Conservation (phyloP, 2,113 vertebrate species). For the Dicrurus megarhynchus region DNA sequence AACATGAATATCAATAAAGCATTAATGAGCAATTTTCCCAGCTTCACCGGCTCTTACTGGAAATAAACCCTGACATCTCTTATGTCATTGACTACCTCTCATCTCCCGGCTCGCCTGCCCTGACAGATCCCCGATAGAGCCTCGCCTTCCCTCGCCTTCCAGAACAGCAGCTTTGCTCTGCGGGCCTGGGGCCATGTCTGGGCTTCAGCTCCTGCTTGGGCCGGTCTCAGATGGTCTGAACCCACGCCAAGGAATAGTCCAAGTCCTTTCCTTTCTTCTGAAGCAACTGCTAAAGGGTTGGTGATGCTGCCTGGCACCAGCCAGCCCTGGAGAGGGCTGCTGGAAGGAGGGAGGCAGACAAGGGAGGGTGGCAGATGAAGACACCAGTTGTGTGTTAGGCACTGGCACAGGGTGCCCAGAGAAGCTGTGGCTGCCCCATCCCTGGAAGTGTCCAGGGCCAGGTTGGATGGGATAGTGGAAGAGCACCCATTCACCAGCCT, state of each 20-base stretch:
- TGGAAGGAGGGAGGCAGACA: neutral
- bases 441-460: neutral
- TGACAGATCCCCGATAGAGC: slow-evolving; percentile 46
- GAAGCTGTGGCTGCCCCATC: neutral
- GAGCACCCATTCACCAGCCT: neutral
- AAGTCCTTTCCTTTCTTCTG: neutral
- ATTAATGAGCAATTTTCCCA: slow-evolving; percentile 71
- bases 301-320: neutral
- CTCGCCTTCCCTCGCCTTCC: neutral
- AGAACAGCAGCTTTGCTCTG: neutral
- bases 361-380: neutral
- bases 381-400: accelerated
- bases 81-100: slow-evolving; percentile 59
- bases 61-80: slow-evolving; percentile 64
- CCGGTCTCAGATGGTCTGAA: neutral
- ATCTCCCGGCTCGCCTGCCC: neutral
- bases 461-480: accelerated
- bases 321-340: neutral
- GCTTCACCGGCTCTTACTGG: slow-evolving; percentile 71
- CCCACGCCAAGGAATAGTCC: neutral
- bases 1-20: slow-evolving; percentile 72
- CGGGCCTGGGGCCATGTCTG: neutral
- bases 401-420: neutral
- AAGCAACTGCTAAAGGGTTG: neutral
- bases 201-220: neutral